phyloP scores from a whole-genome alignment of 2,888 invertebrate genomes.

The Prionchulus punctatus region DNA sequence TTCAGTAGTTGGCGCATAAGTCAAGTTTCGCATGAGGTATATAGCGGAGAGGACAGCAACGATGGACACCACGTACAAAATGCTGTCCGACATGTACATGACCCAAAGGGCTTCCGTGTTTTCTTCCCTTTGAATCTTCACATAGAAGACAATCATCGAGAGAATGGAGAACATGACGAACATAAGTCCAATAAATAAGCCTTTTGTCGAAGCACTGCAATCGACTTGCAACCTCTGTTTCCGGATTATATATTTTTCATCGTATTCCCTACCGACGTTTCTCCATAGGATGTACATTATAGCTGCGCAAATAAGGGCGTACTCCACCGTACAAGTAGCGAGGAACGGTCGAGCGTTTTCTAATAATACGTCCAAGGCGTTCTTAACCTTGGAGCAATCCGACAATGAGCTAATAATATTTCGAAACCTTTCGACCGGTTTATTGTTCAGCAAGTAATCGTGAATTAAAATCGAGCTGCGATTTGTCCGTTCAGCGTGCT shows the following conservation, averaged over 20 bases:
- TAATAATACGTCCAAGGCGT: too few relatives aligned
- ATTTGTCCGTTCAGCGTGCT: background rate
- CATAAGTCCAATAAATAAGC: slow-evolving; percentile 1
- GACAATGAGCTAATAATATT: too few relatives aligned
- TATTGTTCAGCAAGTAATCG: too few relatives aligned
- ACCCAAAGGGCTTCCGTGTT: background rate
- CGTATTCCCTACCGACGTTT: slow-evolving; percentile 41
- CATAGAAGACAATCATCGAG: background rate
- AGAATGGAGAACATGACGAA: background rate
- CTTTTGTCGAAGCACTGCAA: background rate
- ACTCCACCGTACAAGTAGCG: slow-evolving; percentile 66
- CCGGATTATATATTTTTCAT: background rate
- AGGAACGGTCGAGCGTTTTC: background rate
- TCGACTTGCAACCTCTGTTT: slow-evolving; percentile 1
- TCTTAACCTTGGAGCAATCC: too few relatives aligned
- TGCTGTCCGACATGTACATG: background rate
- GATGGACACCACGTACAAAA: background rate
- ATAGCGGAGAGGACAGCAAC: background rate
- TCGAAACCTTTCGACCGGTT: too few relatives aligned
- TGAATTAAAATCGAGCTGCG: too few relatives aligned
- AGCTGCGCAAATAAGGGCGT: slow-evolving; percentile 80
- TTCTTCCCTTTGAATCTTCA: background rate
- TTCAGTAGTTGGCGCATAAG: background rate
- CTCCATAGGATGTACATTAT: slow-evolving; percentile 89
- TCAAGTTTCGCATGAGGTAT: background rate